Evolutionary conservation across 1,140 invertebrate species (phyloP).

Genomic region (Diabrotica virgifera): DNA sequence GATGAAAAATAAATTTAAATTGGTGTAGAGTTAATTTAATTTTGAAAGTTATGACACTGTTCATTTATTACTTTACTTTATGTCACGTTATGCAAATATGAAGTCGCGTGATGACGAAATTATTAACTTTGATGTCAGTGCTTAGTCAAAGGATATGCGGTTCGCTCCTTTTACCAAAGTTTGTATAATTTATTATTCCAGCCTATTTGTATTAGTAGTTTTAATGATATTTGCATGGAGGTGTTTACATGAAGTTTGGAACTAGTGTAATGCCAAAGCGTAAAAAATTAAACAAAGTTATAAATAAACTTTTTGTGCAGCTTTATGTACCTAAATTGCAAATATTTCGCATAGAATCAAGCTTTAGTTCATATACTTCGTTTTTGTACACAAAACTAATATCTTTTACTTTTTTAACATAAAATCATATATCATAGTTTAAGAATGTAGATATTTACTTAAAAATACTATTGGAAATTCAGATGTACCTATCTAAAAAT

Average conservation of each 20-base stretch:
- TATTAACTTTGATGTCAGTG: neutral
- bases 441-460: too few species aligned
- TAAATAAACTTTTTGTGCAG: too few species aligned
- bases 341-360: too few species aligned
- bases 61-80: conserved; percentile 3
- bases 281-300: too few species aligned
- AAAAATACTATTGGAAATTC: too few species aligned
- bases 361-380: too few species aligned
- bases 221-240: neutral
- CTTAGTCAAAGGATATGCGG: conserved; percentile 1
- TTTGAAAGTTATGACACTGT: neutral
- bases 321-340: too few species aligned
- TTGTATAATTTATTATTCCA: neutral
- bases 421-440: too few species aligned
- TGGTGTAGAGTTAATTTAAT: neutral
- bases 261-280: too few species aligned
- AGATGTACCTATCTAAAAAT: too few species aligned
- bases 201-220: neutral
- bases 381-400: too few species aligned
- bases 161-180: neutral
- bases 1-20: neutral
- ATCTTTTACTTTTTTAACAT: too few species aligned
- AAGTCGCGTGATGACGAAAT: neutral
- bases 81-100: neutral
- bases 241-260: neutral